Evolutionary conservation across 2,113 vertebrate species (phyloP), one percentile per base, ranked within the genome.

Genomic region (Egretta garzetta): DNA sequence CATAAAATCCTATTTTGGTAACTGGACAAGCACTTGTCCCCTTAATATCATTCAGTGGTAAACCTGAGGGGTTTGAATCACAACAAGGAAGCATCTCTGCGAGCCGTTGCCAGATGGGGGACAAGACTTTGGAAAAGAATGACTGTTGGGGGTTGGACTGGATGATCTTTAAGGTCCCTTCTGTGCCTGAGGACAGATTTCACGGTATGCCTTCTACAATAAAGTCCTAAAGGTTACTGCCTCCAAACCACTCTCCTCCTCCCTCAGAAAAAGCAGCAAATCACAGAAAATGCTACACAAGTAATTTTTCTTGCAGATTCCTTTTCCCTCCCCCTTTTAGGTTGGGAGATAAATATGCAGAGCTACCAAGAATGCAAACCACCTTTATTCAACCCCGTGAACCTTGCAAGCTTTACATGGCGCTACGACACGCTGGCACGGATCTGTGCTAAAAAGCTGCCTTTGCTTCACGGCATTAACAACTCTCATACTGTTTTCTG

Each of bases 341-440:
- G 45, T 4, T 90, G 90, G 90, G 77, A 90, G 85, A 89, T 37
- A 75, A 87, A 73, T 52, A 68, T 70, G 63, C 67, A 62, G 83
- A 50, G 77, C 43, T 92, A 68, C 35, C 62, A 39, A 19, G 56
- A 73, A 49, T 70, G 66, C 18, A 82, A 75, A 95, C 37, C 23
- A 86, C 59, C n/a, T 96, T 85, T 35, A 86, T 76, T 66, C n/a
- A 39, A 56, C 18, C 88, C 80, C 35, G 26, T 6, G 59, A 55
- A 33, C 60, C 80, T 74, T 26, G 2, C 30, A n/a, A 74, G 64
- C 71, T 86, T 71, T 43, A 59, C 71, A 89, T 2, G 17, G 85
- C 52, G 6, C 68, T 59, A 17, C 6, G 2, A 10, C 3, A 2
- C 53, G 12, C 70, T 37, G 43, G 72, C 62, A 66, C 32, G 6